Evolutionary conservation across 2,797 vertebrate species (phyloP), one percentile per base, ranked within the genome.

Genomic region (Ptychobarbus kaznakovi): DNA sequence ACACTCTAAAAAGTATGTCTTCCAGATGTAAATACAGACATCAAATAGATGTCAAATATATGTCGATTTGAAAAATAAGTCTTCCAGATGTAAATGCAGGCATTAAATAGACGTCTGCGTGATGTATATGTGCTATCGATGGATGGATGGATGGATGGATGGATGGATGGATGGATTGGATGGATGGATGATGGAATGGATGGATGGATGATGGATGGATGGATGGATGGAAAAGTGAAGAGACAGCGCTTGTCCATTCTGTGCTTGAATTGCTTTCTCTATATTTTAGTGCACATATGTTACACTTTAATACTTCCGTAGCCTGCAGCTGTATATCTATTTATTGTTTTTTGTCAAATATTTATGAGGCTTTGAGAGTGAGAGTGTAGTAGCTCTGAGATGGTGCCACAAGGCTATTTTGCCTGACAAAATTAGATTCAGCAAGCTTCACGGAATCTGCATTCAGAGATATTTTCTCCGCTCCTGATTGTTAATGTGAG

Each of bases 281-380:
- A 38, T 85, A 28, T 42, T 65, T 65, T 46, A 42, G 61, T 61
- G 76, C 35, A 81, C 81, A 81, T 70, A 73, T 77, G 51, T 16
- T 69, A 38, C 65, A 51, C 75, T 78, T 85, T 73, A 82, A 72
- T 78, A 46, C 49, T 73, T 69, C 56, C 68, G 38, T 46, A 20
- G n/a, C 56, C 46, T 70, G 11, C 9, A 15, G 89, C 22, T 32
- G 68, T 82, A 74, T 80, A 81, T 87, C 81, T 83, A 87, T 91
- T 90, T 89, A 86, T 88, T 90, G 77, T 90, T 88, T 86, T 81
- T 49, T 22, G 87, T 92, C 44, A 90, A 90, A 92, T 84, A 89
- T 91, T 70, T 13, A 89, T 87, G 88, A 70, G 70, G 28, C 72
- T 82, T 75, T 76, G 53, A 83, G 66, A 86, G 78, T 79, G 84